These are phyloP conservation scores for Thaleichthys pacificus DNA, from an alignment of 2,797 vertebrate genomes.

Conservation along the genomic window DNA sequence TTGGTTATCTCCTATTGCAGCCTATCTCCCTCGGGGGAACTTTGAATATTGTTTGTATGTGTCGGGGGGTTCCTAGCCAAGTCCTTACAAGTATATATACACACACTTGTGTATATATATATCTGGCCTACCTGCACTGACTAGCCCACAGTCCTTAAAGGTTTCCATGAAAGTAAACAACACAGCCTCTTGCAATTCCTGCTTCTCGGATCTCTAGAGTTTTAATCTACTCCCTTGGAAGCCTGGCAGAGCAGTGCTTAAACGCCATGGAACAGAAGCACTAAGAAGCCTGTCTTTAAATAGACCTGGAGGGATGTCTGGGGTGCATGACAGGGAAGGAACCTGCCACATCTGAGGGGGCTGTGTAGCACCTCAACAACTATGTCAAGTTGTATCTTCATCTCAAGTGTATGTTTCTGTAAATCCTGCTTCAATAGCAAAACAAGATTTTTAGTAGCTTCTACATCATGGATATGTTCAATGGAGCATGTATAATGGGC, in stretches of 20 bases:
- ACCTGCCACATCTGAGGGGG: too few species aligned
- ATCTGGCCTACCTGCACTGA: slow-evolving; percentile 24
- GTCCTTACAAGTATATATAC: neutral
- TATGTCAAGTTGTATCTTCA: too few species aligned
- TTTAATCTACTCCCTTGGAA: neutral
- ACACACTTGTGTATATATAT: slow-evolving; percentile 4
- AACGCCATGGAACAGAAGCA: neutral
- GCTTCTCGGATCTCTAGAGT: neutral
- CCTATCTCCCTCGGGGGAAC: slow-evolving; percentile 7
- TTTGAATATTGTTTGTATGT: neutral
- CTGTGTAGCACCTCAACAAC: too few species aligned
- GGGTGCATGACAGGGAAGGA: neutral
- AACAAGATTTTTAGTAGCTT: too few species aligned
- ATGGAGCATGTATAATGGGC: neutral
- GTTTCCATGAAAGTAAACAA: too few species aligned
- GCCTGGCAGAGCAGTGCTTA: too few species aligned
- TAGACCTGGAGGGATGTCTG: neutral
- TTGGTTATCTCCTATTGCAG: slow-evolving; percentile 42
- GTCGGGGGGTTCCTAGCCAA: slow-evolving; percentile 25
- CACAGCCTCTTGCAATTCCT: neutral
- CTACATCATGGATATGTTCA: neutral
- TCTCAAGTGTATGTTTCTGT: too few species aligned
- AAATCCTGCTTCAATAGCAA: too few species aligned
- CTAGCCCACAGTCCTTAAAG: neutral
- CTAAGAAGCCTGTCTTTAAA: slow-evolving; percentile 1